phyloP scores from a whole-genome alignment of 2,113 vertebrate species.

The Rana temporaria region DNA sequence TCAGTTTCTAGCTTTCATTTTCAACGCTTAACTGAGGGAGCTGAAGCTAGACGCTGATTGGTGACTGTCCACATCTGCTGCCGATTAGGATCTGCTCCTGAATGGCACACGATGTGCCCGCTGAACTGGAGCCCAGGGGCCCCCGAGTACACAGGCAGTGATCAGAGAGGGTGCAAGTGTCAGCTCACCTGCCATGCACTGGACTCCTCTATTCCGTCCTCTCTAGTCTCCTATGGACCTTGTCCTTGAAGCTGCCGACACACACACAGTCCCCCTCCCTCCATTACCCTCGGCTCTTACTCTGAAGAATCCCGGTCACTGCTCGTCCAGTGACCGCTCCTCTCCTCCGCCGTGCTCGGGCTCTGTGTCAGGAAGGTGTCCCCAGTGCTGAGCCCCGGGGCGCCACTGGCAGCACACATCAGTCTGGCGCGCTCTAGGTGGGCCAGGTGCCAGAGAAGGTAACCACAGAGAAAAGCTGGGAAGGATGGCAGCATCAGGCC shows the following conservation, averaged over 20 bases:
- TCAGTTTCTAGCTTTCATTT: too few relatives aligned
- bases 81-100: too few relatives aligned
- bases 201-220: not conserved
- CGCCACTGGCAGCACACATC: constrained; percentile 16
- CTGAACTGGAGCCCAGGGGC: too few relatives aligned
- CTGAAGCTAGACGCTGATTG: too few relatives aligned
- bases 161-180: too few relatives aligned
- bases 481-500: not conserved
- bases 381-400: constrained; percentile 11
- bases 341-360: not conserved
- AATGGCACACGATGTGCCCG: too few relatives aligned
- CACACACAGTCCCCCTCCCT: not conserved
- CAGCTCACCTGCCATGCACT: constrained; percentile 1
- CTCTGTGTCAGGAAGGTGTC: not conserved
- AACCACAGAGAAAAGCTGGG: not conserved
- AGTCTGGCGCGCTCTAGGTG: constrained; percentile 10
- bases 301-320: constrained; percentile 11
- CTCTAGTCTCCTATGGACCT: not conserved
- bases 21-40: too few relatives aligned
- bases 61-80: too few relatives aligned
- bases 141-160: too few relatives aligned
- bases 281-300: not conserved
- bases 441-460: constrained; percentile 34
- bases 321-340: constrained; percentile 6
- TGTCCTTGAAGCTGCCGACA: constrained; percentile 10